phyloP scores from a whole-genome alignment of 2,888 invertebrate genomes.

The Zootermopsis nevadensis region DNA sequence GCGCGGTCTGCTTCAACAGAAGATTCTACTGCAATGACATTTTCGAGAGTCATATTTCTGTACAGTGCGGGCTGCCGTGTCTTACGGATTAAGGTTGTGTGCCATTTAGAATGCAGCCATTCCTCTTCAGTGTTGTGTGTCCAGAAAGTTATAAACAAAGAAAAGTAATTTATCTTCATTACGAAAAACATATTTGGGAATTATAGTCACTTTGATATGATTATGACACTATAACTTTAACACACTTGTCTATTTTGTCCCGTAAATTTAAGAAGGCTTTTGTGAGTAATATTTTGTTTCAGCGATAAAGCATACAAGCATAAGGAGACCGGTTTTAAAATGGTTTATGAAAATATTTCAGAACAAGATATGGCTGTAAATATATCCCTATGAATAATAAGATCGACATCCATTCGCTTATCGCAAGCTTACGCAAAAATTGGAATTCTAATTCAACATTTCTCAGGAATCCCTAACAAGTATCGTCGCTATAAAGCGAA shows the following conservation, averaged over 20 bases:
- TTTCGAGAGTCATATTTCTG: background rate
- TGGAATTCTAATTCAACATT: background rate
- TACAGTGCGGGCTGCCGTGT: background rate
- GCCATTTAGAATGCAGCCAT: background rate
- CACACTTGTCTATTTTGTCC: background rate
- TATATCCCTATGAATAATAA: background rate
- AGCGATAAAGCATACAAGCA: background rate
- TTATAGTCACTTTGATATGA: slow-evolving; percentile 31
- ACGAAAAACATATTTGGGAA: slow-evolving; percentile 23
- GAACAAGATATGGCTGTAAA: background rate
- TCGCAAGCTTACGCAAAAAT: background rate
- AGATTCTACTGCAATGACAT: background rate
- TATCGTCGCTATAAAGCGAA: background rate
- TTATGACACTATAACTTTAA: slow-evolving; percentile 29
- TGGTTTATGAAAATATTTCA: background rate
- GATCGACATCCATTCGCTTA: background rate
- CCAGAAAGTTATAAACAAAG: background rate
- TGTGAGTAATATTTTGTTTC: slow-evolving; percentile 2
- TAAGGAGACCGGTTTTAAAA: background rate
- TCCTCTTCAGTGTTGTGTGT: background rate
- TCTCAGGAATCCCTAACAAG: background rate
- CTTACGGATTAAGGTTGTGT: background rate
- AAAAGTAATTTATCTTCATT: slow-evolving; percentile 31
- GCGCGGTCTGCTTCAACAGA: background rate
- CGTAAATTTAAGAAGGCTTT: background rate